Conservation (phyloP, 2,113 vertebrate species). For the Phyllopteryx taeniolatus region DNA sequence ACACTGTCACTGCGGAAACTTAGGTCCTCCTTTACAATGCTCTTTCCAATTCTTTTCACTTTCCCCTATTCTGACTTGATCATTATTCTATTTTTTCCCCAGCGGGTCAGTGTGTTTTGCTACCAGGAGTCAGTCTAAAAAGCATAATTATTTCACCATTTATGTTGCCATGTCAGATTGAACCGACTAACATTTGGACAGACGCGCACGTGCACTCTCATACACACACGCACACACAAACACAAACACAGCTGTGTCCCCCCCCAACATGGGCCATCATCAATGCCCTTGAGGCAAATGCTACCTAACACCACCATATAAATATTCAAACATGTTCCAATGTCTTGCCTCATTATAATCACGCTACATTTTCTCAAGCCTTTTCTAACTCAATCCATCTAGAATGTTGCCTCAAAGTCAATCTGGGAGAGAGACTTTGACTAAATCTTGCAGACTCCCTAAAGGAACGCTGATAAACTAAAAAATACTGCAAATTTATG, state of each 20-base stretch:
- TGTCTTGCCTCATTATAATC: constrained; percentile 60
- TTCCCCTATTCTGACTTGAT: constrained; percentile 34
- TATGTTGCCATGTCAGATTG: constrained; percentile 46
- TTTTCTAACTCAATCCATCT: constrained; percentile 58
- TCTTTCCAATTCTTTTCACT: constrained; percentile 29
- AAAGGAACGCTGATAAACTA: constrained; percentile 47
- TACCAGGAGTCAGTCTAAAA: constrained; percentile 37
- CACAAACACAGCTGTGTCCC: constrained; percentile 30
- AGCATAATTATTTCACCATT: constrained; percentile 68
- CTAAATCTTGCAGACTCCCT: constrained; percentile 49
- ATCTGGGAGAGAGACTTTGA: constrained; percentile 43
- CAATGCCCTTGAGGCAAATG: constrained; percentile 52
- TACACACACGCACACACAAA: constrained; percentile 1
- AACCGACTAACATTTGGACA: constrained; percentile 10
- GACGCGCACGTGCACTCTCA: not conserved
- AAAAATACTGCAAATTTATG: constrained; percentile 29
- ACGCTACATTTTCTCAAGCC: constrained; percentile 49
- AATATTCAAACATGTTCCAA: constrained; percentile 70
- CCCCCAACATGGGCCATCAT: constrained; percentile 49
- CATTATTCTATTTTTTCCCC: constrained; percentile 40
- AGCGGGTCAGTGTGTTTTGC: constrained; percentile 25
- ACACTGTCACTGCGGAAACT: constrained; percentile 39
- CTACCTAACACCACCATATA: constrained; percentile 65
- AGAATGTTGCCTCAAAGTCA: constrained; percentile 56
- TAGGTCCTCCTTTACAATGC: constrained; percentile 4